Base-by-base conservation (phyloP, 1,140 invertebrate genomes). In the Tachypleus tridentatus region DNA sequence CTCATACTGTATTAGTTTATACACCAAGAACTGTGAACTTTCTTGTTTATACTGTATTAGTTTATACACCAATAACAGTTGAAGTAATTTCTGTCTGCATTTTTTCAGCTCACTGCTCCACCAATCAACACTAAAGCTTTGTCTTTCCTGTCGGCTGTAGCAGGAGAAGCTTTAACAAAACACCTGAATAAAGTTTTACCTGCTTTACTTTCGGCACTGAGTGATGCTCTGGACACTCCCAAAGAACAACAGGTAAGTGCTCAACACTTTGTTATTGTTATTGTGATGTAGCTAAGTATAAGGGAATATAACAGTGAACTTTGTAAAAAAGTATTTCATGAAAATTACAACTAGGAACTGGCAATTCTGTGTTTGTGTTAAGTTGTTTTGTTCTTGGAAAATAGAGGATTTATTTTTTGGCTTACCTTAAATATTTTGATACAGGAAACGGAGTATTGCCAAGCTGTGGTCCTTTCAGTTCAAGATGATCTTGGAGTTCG, bases 171-270 rank as follows among this genome's bases (percentile, higher is more conserved):
- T 49, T 78, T 98, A n/a, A 92, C 89, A 3, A 87, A 87, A 74
- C 93, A 96, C 76, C 80, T 98, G 64, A 82, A 85, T 64, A 93
- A 91, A 76, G 94, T 98, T 70, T 77, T 98, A 61, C 91, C 93
- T 8, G 91, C 95, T 29, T 79, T 98, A 58, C 81, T 97, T 64
- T 83, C 84, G 3, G 87, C 91, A 8, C 77, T 97, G 4, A 83
- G 84, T 67, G 82, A 75, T 54, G 77, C 76, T 58, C 66, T 74
- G n/a, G 76, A 76, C 49, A 85, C 85, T 10, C 78, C 83, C 5
- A 80, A 85, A 62, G 88, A 92, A 77, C 76, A 82, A 29, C 81
- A 85, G 68, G 88, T 81, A 70, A 67, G 68, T 48, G 57, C 61
- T 60, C 56, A 29, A 29, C 0, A 29, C 29, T 29, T 29, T 29